Percentiles rank a stretch among this genome's conserved stretches.
Evolutionary conservation across 2,797 vertebrate species (phyloP).

Genomic region (Nyctalus aviator): DNA sequence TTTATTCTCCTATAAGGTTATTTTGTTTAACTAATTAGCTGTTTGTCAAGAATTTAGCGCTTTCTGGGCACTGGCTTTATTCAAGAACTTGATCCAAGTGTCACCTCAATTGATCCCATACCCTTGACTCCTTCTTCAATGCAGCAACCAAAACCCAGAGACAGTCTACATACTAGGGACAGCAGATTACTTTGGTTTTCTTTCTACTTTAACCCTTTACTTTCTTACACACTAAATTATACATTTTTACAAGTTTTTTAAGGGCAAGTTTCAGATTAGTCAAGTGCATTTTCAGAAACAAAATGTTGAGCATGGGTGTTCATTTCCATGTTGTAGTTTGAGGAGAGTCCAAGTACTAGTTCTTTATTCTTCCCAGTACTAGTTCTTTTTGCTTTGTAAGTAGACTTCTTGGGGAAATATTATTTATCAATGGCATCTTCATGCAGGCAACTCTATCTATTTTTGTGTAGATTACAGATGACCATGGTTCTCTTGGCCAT

Average conservation of each 20-base stretch:
- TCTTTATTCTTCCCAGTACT: neutral
- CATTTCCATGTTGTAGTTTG: neutral
- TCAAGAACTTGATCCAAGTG: neutral
- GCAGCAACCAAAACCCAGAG: neutral
- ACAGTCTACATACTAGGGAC: neutral
- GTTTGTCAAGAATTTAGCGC: neutral
- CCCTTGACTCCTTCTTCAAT: neutral
- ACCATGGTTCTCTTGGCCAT: neutral
- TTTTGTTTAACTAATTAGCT: neutral
- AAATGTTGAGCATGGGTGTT: neutral
- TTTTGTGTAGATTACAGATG: neutral
- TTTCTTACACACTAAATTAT: neutral
- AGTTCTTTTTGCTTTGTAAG: neutral
- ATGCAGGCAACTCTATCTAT: neutral
- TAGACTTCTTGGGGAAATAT: neutral
- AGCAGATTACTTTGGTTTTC: neutral
- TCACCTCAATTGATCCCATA: neutral
- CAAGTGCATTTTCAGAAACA: neutral
- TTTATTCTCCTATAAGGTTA: neutral
- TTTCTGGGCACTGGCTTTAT: neutral
- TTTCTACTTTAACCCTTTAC: neutral
- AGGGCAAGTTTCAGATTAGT: neutral
- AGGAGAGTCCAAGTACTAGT: accelerated
- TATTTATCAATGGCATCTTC: neutral
- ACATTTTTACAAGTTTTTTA: neutral